These are phyloP conservation scores for Malthinus seriepunctatus DNA, from an alignment of 2,888 invertebrate genomes.

Conservation along the genomic window DNA sequence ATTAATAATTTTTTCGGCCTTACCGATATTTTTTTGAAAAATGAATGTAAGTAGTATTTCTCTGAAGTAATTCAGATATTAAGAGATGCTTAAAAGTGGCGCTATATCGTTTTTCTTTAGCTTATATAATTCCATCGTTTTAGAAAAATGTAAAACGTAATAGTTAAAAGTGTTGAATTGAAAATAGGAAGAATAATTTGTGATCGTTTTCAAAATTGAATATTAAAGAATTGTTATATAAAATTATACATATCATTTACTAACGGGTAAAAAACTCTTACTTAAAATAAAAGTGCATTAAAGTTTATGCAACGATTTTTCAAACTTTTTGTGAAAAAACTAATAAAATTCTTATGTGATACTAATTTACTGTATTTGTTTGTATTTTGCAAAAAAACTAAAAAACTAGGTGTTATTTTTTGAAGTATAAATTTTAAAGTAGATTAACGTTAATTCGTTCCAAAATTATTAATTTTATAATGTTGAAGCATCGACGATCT, in stretches of 20 bases:
- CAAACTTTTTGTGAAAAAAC: neutral
- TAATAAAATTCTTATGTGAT: neutral
- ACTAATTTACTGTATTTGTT: neutral
- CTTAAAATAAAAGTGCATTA: slow-evolving; percentile 12
- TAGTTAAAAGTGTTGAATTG: too few relatives aligned
- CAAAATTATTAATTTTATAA: neutral
- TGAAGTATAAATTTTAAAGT: slow-evolving; percentile 4
- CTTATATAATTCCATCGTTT: too few relatives aligned
- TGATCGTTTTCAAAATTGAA: neutral
- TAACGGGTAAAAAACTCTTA: slow-evolving; percentile 22
- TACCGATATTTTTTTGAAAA: too few relatives aligned
- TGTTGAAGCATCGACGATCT: slow-evolving; percentile 12
- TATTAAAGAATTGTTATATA: neutral
- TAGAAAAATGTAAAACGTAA: too few relatives aligned
- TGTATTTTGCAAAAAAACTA: neutral
- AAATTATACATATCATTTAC: slow-evolving; percentile 25
- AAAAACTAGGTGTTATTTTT: slow-evolving; percentile 2
- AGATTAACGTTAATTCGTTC: slow-evolving; percentile 1
- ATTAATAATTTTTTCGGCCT: too few relatives aligned
- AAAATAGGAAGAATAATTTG: too few relatives aligned
- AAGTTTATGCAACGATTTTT: slow-evolving; percentile 20
- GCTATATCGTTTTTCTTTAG: too few relatives aligned
- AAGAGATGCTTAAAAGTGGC: too few relatives aligned
- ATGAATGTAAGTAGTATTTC: too few relatives aligned
- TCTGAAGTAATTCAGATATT: too few relatives aligned